A percentile compares a stretch with the other conserved stretches of the same genome.
These are phyloP conservation scores for Sinotaia quadrata DNA, from an alignment of 2,888 invertebrate genomes.

Conservation along the genomic window DNA sequence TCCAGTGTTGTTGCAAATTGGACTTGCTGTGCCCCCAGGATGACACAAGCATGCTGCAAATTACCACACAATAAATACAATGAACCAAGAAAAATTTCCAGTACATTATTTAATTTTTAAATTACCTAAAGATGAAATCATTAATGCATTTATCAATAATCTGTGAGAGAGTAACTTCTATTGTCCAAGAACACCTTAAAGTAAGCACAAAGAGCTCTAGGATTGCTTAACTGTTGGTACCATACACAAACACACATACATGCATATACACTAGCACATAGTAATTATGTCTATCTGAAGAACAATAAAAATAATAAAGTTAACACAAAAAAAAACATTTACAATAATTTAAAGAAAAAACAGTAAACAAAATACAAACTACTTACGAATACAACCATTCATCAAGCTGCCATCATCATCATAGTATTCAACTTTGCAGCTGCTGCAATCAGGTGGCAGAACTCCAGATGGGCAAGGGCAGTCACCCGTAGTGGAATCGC, in stretches of 20 bases:
- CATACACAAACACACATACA: background rate
- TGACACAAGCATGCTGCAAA: slow-evolving; percentile 50
- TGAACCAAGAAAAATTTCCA: background rate
- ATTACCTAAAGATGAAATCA: too few relatives aligned
- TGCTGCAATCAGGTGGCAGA: slow-evolving; percentile 44
- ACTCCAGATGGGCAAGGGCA: slow-evolving; percentile 50
- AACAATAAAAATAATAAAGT: background rate
- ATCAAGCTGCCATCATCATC: slow-evolving; percentile 32
- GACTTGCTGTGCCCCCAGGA: slow-evolving; percentile 38
- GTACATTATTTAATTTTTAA: too few relatives aligned
- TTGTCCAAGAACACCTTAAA: too few relatives aligned
- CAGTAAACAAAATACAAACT: too few relatives aligned
- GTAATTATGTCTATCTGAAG: too few relatives aligned
- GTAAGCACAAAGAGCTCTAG: too few relatives aligned
- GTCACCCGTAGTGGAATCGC: slow-evolving; percentile 47
- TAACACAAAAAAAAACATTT: background rate
- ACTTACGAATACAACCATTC: slow-evolving; percentile 45
- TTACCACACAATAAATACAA: background rate
- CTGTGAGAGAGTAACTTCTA: too few relatives aligned
- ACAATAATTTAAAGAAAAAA: background rate
- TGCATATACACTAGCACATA: background rate
- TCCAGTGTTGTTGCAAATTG: slow-evolving; percentile 46
- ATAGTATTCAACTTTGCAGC: slow-evolving; percentile 49
- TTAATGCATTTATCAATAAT: too few relatives aligned
- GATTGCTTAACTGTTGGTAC: background rate